Conservation (phyloP, 1,140 invertebrate genomes). For the Lepidurus packardi region DNA sequence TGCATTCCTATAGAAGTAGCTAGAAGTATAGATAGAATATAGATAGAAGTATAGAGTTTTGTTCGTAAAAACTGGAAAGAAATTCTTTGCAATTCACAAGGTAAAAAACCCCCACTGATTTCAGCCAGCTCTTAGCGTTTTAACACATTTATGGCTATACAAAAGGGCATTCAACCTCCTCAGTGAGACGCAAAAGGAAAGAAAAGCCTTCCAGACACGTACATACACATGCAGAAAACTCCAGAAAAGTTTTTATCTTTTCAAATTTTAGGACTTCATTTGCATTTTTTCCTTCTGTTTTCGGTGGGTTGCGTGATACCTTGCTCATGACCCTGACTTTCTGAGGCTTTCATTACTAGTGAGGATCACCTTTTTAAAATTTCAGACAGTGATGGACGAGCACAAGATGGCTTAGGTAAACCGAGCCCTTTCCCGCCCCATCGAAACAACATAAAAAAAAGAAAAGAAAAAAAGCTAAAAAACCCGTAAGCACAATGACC, state of each 20-base stretch:
- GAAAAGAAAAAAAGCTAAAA: neutral
- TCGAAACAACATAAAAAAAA: neutral
- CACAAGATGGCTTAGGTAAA: conserved; percentile 5
- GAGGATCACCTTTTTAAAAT: neutral
- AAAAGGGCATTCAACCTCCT: conserved; percentile 5
- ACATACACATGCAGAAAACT: too few species aligned
- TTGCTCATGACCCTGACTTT: conserved; percentile 13
- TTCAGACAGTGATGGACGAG: conserved; percentile 17
- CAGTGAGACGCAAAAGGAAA: neutral
- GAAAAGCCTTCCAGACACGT: too few species aligned
- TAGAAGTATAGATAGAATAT: too few species aligned
- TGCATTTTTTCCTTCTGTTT: neutral
- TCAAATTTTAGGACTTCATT: neutral
- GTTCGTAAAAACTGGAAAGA: too few species aligned
- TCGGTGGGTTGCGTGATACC: neutral
- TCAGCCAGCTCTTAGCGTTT: neutral
- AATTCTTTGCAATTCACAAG: too few species aligned
- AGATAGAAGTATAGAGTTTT: too few species aligned
- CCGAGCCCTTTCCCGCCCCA: neutral
- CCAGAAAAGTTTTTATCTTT: too few species aligned
- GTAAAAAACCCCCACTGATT: neutral
- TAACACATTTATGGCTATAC: neutral
- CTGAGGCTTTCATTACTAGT: neutral
- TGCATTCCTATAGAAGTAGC: too few species aligned
- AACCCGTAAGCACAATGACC: neutral